A percentile compares a stretch with the other conserved stretches of the same genome.
These are phyloP conservation scores for Ahaetulla prasina DNA, from an alignment of 2,113 vertebrate genomes.

Conservation along the genomic window DNA sequence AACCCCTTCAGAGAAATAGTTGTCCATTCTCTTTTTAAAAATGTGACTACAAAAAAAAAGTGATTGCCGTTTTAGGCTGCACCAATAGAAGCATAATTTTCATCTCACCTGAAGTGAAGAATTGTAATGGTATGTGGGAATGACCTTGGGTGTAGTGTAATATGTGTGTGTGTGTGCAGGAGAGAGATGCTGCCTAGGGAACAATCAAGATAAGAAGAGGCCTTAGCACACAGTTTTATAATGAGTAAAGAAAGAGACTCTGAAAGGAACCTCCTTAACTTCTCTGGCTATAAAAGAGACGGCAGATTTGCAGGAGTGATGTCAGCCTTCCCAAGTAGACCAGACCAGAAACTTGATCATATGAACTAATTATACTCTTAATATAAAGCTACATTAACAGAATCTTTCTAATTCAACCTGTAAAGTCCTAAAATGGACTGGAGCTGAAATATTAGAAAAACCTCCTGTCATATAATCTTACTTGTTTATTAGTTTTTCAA, in stretches of 20 bases:
- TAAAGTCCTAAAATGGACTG: neutral
- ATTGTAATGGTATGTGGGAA: neutral
- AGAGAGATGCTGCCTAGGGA: neutral
- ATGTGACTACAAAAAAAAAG: neutral
- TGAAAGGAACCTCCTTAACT: neutral
- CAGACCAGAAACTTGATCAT: neutral
- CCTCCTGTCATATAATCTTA: neutral
- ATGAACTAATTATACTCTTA: neutral
- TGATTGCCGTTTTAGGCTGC: neutral
- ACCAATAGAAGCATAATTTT: neutral
- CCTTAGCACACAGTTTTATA: neutral
- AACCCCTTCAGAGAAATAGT: neutral
- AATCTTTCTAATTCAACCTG: neutral
- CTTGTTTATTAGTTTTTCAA: neutral
- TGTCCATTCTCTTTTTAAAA: neutral
- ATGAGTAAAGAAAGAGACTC: neutral
- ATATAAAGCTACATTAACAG: neutral
- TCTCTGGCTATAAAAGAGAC: neutral
- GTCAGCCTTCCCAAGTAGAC: neutral
- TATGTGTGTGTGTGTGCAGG: too few species aligned
- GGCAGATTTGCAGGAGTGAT: neutral
- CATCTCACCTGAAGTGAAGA: neutral
- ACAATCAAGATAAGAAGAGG: neutral
- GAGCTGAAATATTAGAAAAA: neutral
- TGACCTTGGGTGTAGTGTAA: neutral